Evolutionary conservation across 2,797 vertebrate genomes (phyloP), one percentile per base, ranked within the genome.

Genomic region (Epinephelus awoara): DNA sequence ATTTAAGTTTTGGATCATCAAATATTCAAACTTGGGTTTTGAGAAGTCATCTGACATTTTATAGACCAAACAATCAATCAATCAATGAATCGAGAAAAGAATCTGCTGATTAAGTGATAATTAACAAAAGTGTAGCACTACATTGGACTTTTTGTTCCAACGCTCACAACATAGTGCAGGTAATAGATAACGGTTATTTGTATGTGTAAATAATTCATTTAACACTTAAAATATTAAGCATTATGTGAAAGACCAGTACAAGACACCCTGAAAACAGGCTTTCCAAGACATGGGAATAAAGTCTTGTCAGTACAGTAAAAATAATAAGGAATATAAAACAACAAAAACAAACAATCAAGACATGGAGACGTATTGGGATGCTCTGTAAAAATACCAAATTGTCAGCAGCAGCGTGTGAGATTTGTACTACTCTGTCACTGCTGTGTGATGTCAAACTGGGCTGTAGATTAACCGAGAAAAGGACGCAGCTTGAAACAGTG

Each of bases 401-500:
- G 29, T 55, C 0, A 56, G 64, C 2, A 67, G 44, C 49, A 58
- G 65, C 40, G 0, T 34, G 57, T 6, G n/a, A 8, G 47, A 66
- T 66, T 65, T 59, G 29, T 23, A n/a, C 21, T 4, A 14, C 38
- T 50, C n/a, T 76, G 71, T 51, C 44, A 47, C 47, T 23, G 5
- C n/a, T 63, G 50, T 9, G 6, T 0, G 25, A 69, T 56, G 68
- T 81, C 51, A 38, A 4, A 52, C 7, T 19, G 54, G 51, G 66
- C 47, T 12, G 10, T 47, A 65, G 3, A 40, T 54, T 55, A 40
- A 15, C 40, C 2, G 9, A 23, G 23, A 57, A 23, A 29, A 54
- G 25, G 38, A 18, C 7, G 2, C 34, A 62, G 78, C n/a, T 51
- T n/a, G 2, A 69, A 71, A 55, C 67, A 70, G 62, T 75, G 56